These are phyloP conservation scores for Varroa destructor DNA, from an alignment of 1,140 invertebrate species.

Conservation along the genomic window DNA sequence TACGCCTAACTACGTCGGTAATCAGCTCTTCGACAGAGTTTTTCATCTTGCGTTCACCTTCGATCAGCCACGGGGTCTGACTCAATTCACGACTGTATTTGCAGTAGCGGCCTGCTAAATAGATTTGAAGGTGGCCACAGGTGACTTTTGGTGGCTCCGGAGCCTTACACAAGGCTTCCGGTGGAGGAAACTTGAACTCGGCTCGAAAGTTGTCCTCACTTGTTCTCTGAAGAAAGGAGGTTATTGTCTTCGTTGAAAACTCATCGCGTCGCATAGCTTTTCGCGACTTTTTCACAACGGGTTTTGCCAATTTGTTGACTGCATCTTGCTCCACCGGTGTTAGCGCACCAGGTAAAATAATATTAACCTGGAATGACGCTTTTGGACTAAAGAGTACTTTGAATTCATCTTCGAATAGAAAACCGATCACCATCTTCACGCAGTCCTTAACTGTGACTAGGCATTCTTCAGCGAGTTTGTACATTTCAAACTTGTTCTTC, in stretches of 20 bases:
- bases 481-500: conserved; percentile 11
- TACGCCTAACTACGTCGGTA: conserved; percentile 45
- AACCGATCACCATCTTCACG: conserved; percentile 15
- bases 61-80: conserved; percentile 83
- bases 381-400: conserved; percentile 4
- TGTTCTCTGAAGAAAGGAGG: conserved; percentile 12
- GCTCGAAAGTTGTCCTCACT: neutral
- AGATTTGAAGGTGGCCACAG: conserved; percentile 34
- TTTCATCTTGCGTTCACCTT: conserved; percentile 59
- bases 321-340: neutral
- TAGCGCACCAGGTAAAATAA: conserved; percentile 2
- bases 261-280: neutral
- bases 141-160: conserved; percentile 7
- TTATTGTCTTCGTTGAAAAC: conserved; percentile 24
- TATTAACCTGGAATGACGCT: conserved; percentile 22
- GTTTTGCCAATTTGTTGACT: neutral
- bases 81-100: conserved; percentile 72
- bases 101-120: conserved; percentile 56
- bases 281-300: neutral
- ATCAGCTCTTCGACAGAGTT: conserved; percentile 83
- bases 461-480: neutral
- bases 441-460: conserved; percentile 19
- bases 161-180: neutral
- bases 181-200: conserved; percentile 17
- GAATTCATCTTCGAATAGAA: conserved; percentile 21